Conservation (phyloP, 2,113 vertebrate genomes). For the Asarcornis scutulata region DNA sequence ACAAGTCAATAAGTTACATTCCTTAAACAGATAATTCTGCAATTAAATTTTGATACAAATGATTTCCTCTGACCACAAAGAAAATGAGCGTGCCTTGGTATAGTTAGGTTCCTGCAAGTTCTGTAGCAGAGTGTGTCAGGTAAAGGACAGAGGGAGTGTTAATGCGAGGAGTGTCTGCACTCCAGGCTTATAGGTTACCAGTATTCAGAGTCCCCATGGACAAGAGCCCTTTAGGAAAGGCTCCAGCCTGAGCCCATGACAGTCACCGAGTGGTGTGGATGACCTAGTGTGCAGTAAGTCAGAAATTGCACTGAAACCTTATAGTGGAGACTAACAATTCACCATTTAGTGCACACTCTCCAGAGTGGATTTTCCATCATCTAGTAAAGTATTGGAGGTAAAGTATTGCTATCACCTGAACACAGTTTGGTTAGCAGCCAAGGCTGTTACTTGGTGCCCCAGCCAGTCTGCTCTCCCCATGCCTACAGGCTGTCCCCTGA, state of each 20-base stretch:
- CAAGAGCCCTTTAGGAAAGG: too few relatives aligned
- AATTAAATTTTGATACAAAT: background rate
- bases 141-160: background rate
- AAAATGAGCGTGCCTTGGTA: background rate
- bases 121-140: background rate
- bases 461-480: fast-evolving
- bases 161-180: background rate
- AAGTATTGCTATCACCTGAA: background rate
- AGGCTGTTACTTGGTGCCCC: background rate
- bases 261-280: background rate
- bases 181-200: background rate
- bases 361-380: background rate
- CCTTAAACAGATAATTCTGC: background rate
- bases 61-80: background rate
- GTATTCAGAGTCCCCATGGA: background rate
- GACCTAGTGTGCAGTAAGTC: background rate
- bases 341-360: background rate
- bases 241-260: too few relatives aligned
- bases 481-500: background rate
- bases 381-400: background rate
- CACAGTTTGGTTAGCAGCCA: background rate
- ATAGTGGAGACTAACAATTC: background rate
- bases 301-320: background rate
- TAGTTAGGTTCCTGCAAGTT: background rate
- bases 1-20: background rate